Evolutionary conservation across 2,797 vertebrate genomes (phyloP), one percentile per base, ranked within the genome.

Genomic region (Pteropus rufus): DNA sequence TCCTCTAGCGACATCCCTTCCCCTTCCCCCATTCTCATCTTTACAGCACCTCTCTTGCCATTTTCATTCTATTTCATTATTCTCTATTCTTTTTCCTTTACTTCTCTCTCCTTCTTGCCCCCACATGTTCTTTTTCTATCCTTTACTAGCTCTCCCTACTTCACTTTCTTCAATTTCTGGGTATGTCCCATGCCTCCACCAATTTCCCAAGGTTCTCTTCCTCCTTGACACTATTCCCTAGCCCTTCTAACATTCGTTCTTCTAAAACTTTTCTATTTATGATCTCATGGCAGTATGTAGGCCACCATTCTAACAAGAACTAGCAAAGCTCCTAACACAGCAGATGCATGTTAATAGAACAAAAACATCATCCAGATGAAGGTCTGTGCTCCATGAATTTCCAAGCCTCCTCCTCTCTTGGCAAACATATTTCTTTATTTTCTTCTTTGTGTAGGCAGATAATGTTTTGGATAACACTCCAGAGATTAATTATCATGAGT

Each of bases 401-500:
- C 46, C 39, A 73, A 82, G n/a, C 81, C 67, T 91, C 60, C 84
- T 95, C 69, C 62, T 81, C 70, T 91, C 24, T 79, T 93, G 81
- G 69, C 54, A 92, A 86, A 94, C 2, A 1, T 26, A 52, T 72
- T 92, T 72, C 69, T 95, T 95, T 80, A 39, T 64, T 95, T 93
- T 93, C 70, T 69, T 75, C 96, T 72, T 81, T 89, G 82, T 89
- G 90, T 94, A 93, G 94, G 92, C 81, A 92, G 89, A 94, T 77
- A 85, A 90, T 70, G 82, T 94, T 97, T 96, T 26, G 19, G 60
- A 92, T 83, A 92, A 94, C 76, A 86, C 87, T 69, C 60, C 31
- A 87, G 93, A 82, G 95, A 86, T 92, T 96, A 96, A 95, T 96
- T 93, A 72, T 72, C 73, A 69, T 94, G 79, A 97, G 64, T 96